Base-by-base conservation (phyloP, 2,888 invertebrate species). In the Lutraria lutraria region DNA sequence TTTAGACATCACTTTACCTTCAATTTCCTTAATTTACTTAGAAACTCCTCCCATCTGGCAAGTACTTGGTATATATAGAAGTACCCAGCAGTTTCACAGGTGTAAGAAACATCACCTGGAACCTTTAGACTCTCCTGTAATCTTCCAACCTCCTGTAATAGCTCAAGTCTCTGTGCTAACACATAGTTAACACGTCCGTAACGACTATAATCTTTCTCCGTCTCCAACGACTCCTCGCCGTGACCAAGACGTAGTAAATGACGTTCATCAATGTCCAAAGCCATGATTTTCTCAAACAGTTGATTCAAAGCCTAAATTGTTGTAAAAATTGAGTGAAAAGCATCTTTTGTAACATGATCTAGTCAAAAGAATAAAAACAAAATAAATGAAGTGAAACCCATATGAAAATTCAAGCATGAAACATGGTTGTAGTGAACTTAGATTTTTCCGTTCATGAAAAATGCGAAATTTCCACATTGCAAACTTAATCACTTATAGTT, bases 141-240 rank as follows among this genome's bases (percentile, higher is more conserved):
- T 63, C 98, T 97, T 92, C 98, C 98, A 19, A 99, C 99, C 96
- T 98, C 98, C 94, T 98, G 97, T 4, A 99, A 97, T 31, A 99
- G 97, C 95, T 99, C 98, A 93, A 99, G 97, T 12, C 99, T 98
- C 97, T 99, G 99, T 0, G 99, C 98, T 81, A 99, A 97, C 79
- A 99, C 99, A 97, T 99, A 99, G 97, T 99, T 99, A 0, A 99
- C 99, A 87, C 99, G 98, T 0, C 99, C 99, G 96, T 99, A 99
- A 97, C 98, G 98, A 95, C 99, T 99, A 97, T 99, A 99, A 96
- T 99, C 99, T 96, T 99, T 99, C 96, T 99, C 99, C 0, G 99
- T 99, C 97, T 99, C 99, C 85, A 99, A 97, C 0, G 99, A 98
- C 96, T 99, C 99, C 96, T 99, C 99, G 21, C 99, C 99, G 95